Conservation (phyloP, 2,113 vertebrate species). For the Illadopsis cleaveri region DNA sequence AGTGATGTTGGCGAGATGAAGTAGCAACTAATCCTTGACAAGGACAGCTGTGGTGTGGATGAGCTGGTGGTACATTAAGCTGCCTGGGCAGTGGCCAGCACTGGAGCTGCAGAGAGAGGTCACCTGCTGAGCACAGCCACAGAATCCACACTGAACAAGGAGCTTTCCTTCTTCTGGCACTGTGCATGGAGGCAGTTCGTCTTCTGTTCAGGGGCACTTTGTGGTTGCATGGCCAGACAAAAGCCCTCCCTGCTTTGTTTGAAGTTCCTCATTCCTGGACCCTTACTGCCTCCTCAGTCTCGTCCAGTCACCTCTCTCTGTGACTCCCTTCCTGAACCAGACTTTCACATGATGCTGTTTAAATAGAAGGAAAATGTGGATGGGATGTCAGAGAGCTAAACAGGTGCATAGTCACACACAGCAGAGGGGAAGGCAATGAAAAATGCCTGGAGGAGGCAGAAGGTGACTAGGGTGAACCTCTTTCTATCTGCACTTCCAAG, state of each 20-base stretch:
- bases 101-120: background rate
- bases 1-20: background rate
- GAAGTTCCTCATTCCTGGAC: background rate
- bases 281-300: background rate
- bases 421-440: background rate
- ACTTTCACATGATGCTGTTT: background rate
- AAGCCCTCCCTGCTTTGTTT: background rate
- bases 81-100: background rate
- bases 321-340: background rate
- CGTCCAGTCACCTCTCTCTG: background rate
- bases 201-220: background rate
- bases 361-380: background rate
- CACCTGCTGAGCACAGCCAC: background rate
- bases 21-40: background rate
- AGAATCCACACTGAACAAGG: fast-evolving
- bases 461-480: background rate
- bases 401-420: background rate
- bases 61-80: fast-evolving
- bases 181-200: fast-evolving
- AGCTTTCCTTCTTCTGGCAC: background rate
- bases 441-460: background rate
- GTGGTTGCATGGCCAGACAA: background rate
- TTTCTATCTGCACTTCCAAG: background rate
- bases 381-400: background rate
- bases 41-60: background rate